Evolutionary conservation across 2,888 invertebrate genomes (phyloP).

Genomic region (Mesodorylaimus sp.): DNA sequence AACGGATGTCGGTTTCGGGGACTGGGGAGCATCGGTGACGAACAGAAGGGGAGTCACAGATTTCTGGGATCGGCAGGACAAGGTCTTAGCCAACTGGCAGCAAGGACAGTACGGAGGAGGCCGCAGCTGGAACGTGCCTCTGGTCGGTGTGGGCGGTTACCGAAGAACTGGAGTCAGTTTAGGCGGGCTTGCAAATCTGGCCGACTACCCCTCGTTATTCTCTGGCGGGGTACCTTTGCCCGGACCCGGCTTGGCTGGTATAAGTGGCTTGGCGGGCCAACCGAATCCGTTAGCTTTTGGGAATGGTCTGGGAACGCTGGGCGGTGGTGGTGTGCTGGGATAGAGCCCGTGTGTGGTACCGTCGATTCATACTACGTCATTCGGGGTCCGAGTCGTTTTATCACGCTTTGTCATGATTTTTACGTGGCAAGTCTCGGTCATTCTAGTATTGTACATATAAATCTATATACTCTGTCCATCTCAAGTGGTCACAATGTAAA

Average conservation of each 20-base stretch:
- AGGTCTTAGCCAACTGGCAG: constrained; percentile 1
- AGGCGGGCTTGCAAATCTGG: background rate
- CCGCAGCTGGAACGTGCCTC: constrained; percentile 2
- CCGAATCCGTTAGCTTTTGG: too few species aligned
- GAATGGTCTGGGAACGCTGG: too few species aligned
- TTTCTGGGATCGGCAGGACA: background rate
- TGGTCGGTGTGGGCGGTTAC: constrained; percentile 1
- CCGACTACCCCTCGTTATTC: background rate
- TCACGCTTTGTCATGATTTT: too few species aligned
- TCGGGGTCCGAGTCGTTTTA: too few species aligned
- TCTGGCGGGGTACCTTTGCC: background rate
- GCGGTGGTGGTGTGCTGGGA: too few species aligned
- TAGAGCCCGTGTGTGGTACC: too few species aligned
- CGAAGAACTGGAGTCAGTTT: background rate
- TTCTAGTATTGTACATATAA: too few species aligned
- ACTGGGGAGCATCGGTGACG: background rate
- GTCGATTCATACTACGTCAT: too few species aligned
- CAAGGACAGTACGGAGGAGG: background rate
- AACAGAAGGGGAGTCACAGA: background rate
- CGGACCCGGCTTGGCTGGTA: background rate
- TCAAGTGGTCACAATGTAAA: too few species aligned
- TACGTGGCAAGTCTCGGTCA: too few species aligned
- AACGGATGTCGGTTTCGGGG: constrained; percentile 1
- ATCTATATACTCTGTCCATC: too few species aligned
- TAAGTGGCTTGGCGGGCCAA: constrained; percentile 3